Conservation (phyloP, 2,113 vertebrate genomes). For the Conger conger region DNA sequence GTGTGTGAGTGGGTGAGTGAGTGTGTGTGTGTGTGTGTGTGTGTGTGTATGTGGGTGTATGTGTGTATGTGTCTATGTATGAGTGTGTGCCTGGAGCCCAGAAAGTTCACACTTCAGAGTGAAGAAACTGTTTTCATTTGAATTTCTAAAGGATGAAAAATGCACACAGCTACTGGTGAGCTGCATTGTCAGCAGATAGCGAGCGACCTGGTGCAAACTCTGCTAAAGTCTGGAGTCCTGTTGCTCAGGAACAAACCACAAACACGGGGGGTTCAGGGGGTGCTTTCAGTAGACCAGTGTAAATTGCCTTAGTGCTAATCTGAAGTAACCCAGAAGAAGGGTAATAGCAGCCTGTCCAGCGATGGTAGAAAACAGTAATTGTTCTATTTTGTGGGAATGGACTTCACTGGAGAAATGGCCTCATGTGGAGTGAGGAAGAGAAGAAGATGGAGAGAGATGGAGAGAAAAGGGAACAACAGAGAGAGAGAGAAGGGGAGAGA, state of each 20-base stretch:
- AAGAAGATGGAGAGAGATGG: background rate
- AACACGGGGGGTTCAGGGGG: background rate
- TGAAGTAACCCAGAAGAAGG: background rate
- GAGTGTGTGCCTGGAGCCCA: no score
- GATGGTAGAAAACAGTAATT: slow-evolving; percentile 14
- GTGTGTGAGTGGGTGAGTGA: no score
- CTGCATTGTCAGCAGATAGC: background rate
- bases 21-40: no score
- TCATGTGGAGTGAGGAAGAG: background rate
- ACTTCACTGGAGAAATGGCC: background rate
- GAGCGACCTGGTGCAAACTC: background rate
- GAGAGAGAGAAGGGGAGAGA: background rate
- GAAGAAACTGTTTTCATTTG: no score
- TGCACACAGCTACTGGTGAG: background rate
- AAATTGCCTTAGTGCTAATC: background rate
- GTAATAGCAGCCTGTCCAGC: background rate
- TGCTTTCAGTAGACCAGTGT: background rate
- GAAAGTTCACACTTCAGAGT: no score
- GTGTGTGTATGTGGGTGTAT: no score
- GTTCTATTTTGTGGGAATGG: background rate
- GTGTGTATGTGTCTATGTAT: no score
- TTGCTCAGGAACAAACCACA: background rate
- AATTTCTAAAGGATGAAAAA: background rate
- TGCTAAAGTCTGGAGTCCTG: background rate
- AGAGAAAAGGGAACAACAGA: no score